Evolutionary conservation across 1,140 invertebrate genomes (phyloP).

Genomic region (Papilio helenus): DNA sequence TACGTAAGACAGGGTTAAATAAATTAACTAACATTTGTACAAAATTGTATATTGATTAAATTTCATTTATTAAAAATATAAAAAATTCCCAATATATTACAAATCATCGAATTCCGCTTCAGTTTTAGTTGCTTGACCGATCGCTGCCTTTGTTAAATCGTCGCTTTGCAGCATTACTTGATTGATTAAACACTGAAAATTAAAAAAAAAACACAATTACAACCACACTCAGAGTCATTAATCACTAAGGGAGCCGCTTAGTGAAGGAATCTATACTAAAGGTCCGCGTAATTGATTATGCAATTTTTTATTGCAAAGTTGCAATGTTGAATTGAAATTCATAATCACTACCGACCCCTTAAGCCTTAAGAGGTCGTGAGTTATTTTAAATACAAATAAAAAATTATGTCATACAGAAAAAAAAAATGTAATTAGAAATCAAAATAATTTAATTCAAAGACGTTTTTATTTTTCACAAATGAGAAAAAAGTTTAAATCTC

Average conservation of each 20-base stretch:
- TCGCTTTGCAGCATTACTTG: slow-evolving; percentile 95
- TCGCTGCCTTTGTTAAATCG: slow-evolving; percentile 92
- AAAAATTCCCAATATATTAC: slow-evolving; percentile 71
- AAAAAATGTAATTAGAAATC: too few species aligned
- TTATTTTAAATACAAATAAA: too few species aligned
- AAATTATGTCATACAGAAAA: too few species aligned
- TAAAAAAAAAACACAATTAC: slow-evolving; percentile 44
- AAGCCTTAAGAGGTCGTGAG: too few species aligned
- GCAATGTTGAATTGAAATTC: too few species aligned
- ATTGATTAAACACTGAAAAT: slow-evolving; percentile 90
- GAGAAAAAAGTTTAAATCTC: too few species aligned
- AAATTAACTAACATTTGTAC: neutral
- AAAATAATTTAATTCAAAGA: too few species aligned
- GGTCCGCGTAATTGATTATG: too few species aligned
- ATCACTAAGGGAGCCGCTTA: neutral
- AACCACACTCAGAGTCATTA: neutral
- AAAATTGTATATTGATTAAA: neutral
- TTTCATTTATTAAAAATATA: slow-evolving; percentile 40
- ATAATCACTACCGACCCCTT: too few species aligned
- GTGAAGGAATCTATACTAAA: neutral
- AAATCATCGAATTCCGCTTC: slow-evolving; percentile 88
- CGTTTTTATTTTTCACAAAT: too few species aligned
- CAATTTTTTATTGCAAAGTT: too few species aligned
- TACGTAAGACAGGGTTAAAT: neutral
- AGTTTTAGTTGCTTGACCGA: slow-evolving; percentile 89